These are phyloP conservation scores for Protaetia brevitarsis DNA, from an alignment of 1,140 invertebrate species.

Conservation along the genomic window DNA sequence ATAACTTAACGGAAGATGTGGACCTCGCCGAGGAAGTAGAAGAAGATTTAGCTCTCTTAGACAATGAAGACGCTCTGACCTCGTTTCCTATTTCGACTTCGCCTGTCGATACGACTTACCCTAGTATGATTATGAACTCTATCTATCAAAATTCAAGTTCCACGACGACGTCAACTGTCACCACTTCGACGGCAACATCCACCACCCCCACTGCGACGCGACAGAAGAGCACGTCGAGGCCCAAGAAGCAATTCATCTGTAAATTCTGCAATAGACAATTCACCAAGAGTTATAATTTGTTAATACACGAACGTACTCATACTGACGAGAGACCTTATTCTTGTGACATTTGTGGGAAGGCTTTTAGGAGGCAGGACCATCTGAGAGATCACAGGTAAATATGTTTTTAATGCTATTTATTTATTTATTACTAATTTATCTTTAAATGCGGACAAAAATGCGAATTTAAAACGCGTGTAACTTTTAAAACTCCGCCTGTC, in stretches of 20 bases:
- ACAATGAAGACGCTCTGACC: conserved; percentile 54
- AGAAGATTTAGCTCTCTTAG: conserved; percentile 58
- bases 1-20: conserved; percentile 55
- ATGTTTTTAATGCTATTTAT: conserved; percentile 20
- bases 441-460: background rate
- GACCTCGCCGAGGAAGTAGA: conserved; percentile 61
- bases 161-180: conserved; percentile 41
- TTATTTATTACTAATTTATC: no score
- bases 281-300: conserved; percentile 94
- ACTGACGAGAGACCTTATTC: conserved; percentile 94
- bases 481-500: no score
- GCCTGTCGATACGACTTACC: conserved; percentile 56
- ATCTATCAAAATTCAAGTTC: conserved; percentile 56
- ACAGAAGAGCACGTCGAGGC: conserved; percentile 61
- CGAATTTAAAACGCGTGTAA: no score
- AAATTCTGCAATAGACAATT: conserved; percentile 92
- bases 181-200: conserved; percentile 36
- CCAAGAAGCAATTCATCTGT: conserved; percentile 95
- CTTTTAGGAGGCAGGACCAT: conserved; percentile 92
- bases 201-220: conserved; percentile 28
- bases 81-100: conserved; percentile 51
- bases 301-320: conserved; percentile 93
- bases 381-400: conserved; percentile 83
- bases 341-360: conserved; percentile 94
- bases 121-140: conserved; percentile 59